phyloP scores from a whole-genome alignment of 2,888 invertebrate genomes.

The Digitonthophagus gazella region DNA sequence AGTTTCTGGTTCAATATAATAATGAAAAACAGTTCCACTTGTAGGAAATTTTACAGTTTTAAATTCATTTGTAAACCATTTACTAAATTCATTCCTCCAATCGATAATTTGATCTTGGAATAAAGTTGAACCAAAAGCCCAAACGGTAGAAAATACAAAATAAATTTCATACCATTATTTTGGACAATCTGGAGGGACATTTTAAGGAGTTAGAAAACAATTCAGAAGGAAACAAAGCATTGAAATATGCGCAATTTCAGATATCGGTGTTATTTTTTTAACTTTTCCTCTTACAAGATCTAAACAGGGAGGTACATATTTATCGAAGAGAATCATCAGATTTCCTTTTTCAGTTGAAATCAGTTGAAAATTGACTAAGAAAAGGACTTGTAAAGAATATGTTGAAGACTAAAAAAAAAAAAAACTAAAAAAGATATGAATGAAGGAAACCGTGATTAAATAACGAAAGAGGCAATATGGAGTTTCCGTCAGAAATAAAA shows the following conservation, averaged over 20 bases:
- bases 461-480: too few relatives aligned
- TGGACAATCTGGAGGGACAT: conserved; percentile 83
- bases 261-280: conserved; percentile 88
- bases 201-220: conserved; percentile 74
- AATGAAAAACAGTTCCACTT: conserved; percentile 82
- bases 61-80: conserved; percentile 93
- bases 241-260: conserved; percentile 85
- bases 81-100: conserved; percentile 91
- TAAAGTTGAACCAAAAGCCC: conserved; percentile 91
- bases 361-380: too few relatives aligned
- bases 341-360: conserved; percentile 80
- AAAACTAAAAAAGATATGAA: too few relatives aligned
- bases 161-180: conserved; percentile 94
- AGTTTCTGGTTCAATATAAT: conserved; percentile 81
- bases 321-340: conserved; percentile 85
- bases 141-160: conserved; percentile 85
- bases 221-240: conserved; percentile 86
- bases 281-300: conserved; percentile 73
- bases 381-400: too few relatives aligned
- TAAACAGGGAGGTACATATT: conserved; percentile 82
- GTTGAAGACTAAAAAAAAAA: too few relatives aligned
- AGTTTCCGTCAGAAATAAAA: too few relatives aligned
- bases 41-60: conserved; percentile 86
- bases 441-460: too few relatives aligned
- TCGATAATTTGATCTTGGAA: conserved; percentile 91